A percentile compares a stretch with the other conserved stretches of the same genome.
phyloP scores from a whole-genome alignment of 2,888 invertebrate genomes.

The Sericinus montela region DNA sequence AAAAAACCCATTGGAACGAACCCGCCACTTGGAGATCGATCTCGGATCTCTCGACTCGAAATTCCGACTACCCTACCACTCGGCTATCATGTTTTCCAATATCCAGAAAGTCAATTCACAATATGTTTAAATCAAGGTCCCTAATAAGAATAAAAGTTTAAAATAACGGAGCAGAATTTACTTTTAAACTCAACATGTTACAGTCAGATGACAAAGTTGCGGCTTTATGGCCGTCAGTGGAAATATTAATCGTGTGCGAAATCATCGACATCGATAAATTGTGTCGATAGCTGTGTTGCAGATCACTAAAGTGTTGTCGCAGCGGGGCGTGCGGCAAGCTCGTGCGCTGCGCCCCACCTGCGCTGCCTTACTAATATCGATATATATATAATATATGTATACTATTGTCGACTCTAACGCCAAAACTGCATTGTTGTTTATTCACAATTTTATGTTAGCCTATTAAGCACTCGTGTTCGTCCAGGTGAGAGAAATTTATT shows the following conservation, averaged over 20 bases:
- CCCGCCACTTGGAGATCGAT: too few species aligned
- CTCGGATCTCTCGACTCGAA: too few species aligned
- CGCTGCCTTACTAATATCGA: conserved; percentile 28
- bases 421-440: conserved; percentile 7
- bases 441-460: background rate
- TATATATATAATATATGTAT: conserved; percentile 26
- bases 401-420: conserved; percentile 24
- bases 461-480: background rate
- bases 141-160: too few species aligned
- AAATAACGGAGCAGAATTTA: conserved; percentile 2
- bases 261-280: conserved; percentile 40
- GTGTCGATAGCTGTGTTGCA: conserved; percentile 32
- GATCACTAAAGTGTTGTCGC: conserved; percentile 28
- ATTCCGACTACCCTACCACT: too few species aligned
- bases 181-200: conserved; percentile 9
- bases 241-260: conserved; percentile 19
- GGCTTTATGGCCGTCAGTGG: conserved; percentile 7
- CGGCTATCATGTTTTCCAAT: too few species aligned
- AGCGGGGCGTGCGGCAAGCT: conserved; percentile 37
- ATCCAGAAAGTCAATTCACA: too few species aligned
- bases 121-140: too few species aligned
- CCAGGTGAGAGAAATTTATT: background rate
- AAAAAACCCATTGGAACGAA: too few species aligned
- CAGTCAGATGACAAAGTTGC: conserved; percentile 12
- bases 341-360: conserved; percentile 28